These are phyloP conservation scores for Podarcis muralis DNA, from an alignment of 2,113 vertebrate species.

Conservation along the genomic window DNA sequence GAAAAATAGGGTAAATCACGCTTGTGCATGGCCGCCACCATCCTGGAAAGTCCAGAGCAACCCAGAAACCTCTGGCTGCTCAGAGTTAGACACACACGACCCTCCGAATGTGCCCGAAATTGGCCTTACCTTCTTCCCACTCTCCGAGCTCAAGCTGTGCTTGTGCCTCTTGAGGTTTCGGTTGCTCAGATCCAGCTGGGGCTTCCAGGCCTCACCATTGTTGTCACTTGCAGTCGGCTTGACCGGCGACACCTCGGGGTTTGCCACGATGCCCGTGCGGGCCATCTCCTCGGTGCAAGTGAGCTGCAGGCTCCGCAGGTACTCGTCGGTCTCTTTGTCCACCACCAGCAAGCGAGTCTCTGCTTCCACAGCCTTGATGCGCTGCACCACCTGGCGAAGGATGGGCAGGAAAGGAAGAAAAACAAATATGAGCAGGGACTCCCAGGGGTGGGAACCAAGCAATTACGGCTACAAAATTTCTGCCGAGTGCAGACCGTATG, in stretches of 20 bases:
- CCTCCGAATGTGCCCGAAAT: no score
- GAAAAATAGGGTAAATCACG: no score
- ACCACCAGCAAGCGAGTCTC: constrained; percentile 90
- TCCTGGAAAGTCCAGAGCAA: not conserved
- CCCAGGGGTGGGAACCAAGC: not conserved
- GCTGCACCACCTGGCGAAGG: constrained; percentile 86
- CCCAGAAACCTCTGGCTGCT: not conserved
- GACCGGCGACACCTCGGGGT: not conserved
- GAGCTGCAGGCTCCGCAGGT: constrained; percentile 79
- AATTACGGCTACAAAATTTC: not conserved
- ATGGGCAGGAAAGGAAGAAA: no score
- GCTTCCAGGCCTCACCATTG: constrained; percentile 83
- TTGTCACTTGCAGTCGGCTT: constrained; percentile 63
- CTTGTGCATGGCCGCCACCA: not conserved
- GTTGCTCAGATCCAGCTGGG: constrained; percentile 57
- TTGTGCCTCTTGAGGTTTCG: constrained; percentile 75
- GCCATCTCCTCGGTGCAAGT: constrained; percentile 86
- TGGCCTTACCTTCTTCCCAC: constrained; percentile 83
- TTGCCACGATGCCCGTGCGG: constrained; percentile 67
- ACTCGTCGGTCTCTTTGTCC: constrained; percentile 88
- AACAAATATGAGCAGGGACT: not conserved
- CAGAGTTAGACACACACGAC: not conserved
- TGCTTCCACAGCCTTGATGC: constrained; percentile 85
- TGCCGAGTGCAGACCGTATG: no score
- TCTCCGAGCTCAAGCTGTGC: constrained; percentile 78